phyloP scores from a whole-genome alignment of 2,797 vertebrate genomes.

The Macropodus opercularis region DNA sequence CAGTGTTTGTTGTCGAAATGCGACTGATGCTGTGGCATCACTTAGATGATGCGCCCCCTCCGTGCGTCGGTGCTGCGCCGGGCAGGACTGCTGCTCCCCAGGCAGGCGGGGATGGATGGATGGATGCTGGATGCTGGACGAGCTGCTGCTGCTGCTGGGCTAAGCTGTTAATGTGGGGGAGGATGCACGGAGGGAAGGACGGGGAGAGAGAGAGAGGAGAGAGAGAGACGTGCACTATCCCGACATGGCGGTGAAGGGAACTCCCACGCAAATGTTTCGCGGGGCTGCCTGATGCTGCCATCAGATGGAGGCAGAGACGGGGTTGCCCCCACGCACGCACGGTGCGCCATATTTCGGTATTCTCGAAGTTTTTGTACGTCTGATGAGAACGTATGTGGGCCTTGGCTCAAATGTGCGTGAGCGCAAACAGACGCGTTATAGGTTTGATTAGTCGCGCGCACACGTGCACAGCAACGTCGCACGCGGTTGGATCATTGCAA shows the following conservation, averaged over 20 bases:
- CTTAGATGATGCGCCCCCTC: slow-evolving; percentile 75
- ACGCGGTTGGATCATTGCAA: neutral
- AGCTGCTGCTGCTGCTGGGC: slow-evolving; percentile 63
- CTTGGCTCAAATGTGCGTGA: neutral
- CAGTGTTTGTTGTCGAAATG: slow-evolving; percentile 71
- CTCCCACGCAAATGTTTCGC: slow-evolving; percentile 86
- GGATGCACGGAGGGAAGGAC: slow-evolving; percentile 57
- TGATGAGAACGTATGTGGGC: neutral
- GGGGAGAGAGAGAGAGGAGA: slow-evolving; percentile 39
- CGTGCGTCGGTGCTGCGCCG: slow-evolving; percentile 77
- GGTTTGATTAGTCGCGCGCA: neutral
- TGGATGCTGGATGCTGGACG: slow-evolving; percentile 74
- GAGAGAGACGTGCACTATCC: slow-evolving; percentile 65
- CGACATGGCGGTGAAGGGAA: slow-evolving; percentile 84
- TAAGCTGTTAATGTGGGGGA: slow-evolving; percentile 79
- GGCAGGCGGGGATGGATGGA: slow-evolving; percentile 64
- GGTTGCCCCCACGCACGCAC: slow-evolving; percentile 76
- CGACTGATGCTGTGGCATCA: slow-evolving; percentile 83
- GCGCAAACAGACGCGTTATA: neutral
- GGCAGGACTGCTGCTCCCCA: slow-evolving; percentile 74
- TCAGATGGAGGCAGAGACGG: slow-evolving; percentile 81
- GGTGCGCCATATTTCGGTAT: slow-evolving; percentile 50
- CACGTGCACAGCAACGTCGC: slow-evolving; percentile 3
- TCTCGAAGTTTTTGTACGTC: slow-evolving; percentile 39
- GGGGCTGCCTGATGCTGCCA: slow-evolving; percentile 86